Conservation (phyloP, 2,113 vertebrate genomes). For the Glaucidium brasilianum region DNA sequence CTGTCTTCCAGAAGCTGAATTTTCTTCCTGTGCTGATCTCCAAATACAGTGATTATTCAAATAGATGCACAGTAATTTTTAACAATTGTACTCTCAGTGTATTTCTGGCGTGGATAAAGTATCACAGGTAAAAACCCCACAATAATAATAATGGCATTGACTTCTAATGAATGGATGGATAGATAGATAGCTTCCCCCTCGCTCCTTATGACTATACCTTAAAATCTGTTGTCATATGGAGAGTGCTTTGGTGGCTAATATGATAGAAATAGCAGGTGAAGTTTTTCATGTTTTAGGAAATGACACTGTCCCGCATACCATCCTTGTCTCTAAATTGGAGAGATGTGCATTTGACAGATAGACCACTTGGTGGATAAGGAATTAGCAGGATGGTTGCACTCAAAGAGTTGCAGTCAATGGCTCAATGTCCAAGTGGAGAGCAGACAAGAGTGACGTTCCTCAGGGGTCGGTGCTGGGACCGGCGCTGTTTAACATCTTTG, state of each 20-base stretch:
- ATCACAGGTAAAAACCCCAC: not conserved
- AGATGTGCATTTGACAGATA: too few species aligned
- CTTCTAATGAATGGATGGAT: not conserved
- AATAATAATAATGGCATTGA: not conserved
- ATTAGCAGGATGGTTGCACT: too few species aligned
- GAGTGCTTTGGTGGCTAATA: not conserved
- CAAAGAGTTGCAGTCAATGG: too few species aligned
- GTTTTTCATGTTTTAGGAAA: not conserved
- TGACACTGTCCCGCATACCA: too few species aligned
- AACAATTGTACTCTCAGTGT: not conserved
- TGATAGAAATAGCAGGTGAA: not conserved
- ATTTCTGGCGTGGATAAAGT: not conserved
- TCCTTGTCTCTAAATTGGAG: too few species aligned
- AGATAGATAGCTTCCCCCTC: not conserved
- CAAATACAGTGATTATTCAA: not conserved
- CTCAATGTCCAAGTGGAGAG: too few species aligned
- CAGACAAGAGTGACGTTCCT: too few species aligned
- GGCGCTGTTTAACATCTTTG: too few species aligned
- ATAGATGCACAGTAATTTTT: not conserved
- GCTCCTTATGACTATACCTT: not conserved
- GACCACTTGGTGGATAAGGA: too few species aligned
- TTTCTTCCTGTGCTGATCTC: not conserved
- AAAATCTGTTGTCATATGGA: not conserved
- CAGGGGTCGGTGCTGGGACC: too few species aligned
- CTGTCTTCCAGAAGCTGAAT: not conserved